Conservation (phyloP, 2,888 invertebrate genomes). For the Agonopterix heracliana region DNA sequence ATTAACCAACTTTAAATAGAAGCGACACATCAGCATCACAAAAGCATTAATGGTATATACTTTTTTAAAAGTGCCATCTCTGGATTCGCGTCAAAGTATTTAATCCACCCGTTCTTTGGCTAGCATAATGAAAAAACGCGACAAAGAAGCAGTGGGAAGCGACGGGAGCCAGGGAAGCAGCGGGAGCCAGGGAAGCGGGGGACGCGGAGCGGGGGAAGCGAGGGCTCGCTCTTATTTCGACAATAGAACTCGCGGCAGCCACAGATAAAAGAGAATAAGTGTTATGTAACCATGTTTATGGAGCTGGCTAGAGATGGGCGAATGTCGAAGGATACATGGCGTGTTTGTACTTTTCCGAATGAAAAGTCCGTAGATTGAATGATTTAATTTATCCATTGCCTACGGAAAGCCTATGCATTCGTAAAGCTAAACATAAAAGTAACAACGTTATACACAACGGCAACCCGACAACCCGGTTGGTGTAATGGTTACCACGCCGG, state of each 20-base stretch:
- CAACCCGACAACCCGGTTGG: too few relatives aligned
- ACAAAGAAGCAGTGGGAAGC: slow-evolving; percentile 16
- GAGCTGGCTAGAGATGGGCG: background rate
- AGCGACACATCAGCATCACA: slow-evolving; percentile 3
- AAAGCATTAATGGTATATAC: background rate
- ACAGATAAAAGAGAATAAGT: background rate
- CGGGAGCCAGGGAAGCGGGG: background rate
- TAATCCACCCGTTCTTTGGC: slow-evolving; percentile 26
- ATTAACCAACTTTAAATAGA: slow-evolving; percentile 3
- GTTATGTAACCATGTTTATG: slow-evolving; percentile 2
- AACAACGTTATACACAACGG: too few relatives aligned
- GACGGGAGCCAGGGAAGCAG: too few relatives aligned
- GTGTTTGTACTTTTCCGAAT: too few relatives aligned
- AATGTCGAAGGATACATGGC: background rate
- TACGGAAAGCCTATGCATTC: too few relatives aligned
- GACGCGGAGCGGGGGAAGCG: background rate
- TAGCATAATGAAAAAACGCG: slow-evolving; percentile 30
- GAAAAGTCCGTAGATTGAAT: too few relatives aligned
- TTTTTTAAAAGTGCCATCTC: background rate
- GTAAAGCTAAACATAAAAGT: too few relatives aligned
- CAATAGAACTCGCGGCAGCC: slow-evolving; percentile 3
- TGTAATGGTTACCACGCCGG: too few relatives aligned
- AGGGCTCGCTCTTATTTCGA: slow-evolving; percentile 8
- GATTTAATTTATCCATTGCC: too few relatives aligned
- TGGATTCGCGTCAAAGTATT: slow-evolving; percentile 28